Percentiles rank a stretch among this genome's conserved stretches.
phyloP scores from a whole-genome alignment of 2,797 vertebrate species.

The Botia kubotai region DNA sequence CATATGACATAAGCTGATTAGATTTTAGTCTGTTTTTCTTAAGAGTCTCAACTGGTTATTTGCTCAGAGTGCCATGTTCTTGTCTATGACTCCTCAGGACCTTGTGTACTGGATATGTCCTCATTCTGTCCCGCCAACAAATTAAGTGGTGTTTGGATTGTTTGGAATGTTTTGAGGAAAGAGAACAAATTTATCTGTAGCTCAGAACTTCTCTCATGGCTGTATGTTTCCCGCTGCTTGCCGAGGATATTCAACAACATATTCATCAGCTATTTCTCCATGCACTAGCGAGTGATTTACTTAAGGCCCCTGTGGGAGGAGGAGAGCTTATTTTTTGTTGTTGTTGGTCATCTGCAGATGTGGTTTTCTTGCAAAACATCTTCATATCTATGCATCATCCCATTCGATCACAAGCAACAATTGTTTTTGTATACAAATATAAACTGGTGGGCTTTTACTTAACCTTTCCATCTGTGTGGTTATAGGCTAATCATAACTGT shows the following conservation, averaged over 20 bases:
- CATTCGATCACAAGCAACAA: neutral
- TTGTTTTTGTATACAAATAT: no score
- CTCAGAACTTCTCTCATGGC: slow-evolving; percentile 25
- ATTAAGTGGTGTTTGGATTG: neutral
- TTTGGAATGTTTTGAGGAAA: neutral
- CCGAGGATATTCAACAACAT: slow-evolving; percentile 16
- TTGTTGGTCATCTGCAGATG: slow-evolving; percentile 33
- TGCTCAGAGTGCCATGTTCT: slow-evolving; percentile 6
- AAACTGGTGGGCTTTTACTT: no score
- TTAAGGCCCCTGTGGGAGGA: slow-evolving; percentile 27
- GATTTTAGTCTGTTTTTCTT: neutral
- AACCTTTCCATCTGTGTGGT: no score
- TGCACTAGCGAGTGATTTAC: slow-evolving; percentile 45
- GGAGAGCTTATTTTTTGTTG: slow-evolving; percentile 22
- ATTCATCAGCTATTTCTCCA: slow-evolving; percentile 19
- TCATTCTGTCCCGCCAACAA: slow-evolving; percentile 7
- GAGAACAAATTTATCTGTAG: slow-evolving; percentile 16
- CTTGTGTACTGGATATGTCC: neutral
- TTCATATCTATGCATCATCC: slow-evolving; percentile 23
- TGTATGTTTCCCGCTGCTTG: slow-evolving; percentile 21
- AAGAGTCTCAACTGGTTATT: neutral
- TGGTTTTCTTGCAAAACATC: slow-evolving; percentile 11
- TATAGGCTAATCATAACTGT: no score
- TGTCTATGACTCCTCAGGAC: neutral
- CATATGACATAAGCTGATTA: neutral